A percentile compares a stretch with the other conserved stretches of the same genome.
phyloP scores from a whole-genome alignment of 2,888 invertebrate genomes.

The Coelinius sp. region DNA sequence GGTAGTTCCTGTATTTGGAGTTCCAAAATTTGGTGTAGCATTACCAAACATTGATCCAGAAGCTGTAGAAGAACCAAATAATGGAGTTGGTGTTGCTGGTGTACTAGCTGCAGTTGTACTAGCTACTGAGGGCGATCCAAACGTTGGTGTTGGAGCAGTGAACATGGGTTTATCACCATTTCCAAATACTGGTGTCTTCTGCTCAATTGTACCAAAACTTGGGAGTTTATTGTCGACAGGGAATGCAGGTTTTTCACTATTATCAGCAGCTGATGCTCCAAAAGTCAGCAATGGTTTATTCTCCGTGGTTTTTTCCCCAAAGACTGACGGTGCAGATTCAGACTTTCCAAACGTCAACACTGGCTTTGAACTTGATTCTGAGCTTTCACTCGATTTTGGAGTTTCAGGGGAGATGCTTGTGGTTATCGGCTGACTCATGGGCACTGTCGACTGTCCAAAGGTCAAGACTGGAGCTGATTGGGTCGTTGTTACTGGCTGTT shows the following conservation, averaged over 20 bases:
- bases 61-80: constrained; percentile 49
- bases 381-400: constrained; percentile 31
- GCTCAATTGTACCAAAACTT: constrained; percentile 47
- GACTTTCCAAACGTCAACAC: constrained; percentile 42
- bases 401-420: constrained; percentile 33
- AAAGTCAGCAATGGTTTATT: constrained; percentile 40
- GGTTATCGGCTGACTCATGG: constrained; percentile 36
- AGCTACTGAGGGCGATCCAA: constrained; percentile 42
- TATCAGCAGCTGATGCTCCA: constrained; percentile 26
- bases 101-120: constrained; percentile 37
- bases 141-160: constrained; percentile 46
- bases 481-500: constrained; percentile 16
- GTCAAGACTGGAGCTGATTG: not conserved
- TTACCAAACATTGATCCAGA: constrained; percentile 27
- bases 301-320: constrained; percentile 13
- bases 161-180: constrained; percentile 48
- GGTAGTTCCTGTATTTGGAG: constrained; percentile 46
- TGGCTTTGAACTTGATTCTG: constrained; percentile 11
- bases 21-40: constrained; percentile 34
- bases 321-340: not conserved
- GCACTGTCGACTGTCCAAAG: not conserved
- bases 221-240: constrained; percentile 43
- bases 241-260: not conserved
- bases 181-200: constrained; percentile 52
- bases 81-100: constrained; percentile 31